phyloP scores from a whole-genome alignment of 2,113 vertebrate species.

The Balaenoptera acutorostrata region DNA sequence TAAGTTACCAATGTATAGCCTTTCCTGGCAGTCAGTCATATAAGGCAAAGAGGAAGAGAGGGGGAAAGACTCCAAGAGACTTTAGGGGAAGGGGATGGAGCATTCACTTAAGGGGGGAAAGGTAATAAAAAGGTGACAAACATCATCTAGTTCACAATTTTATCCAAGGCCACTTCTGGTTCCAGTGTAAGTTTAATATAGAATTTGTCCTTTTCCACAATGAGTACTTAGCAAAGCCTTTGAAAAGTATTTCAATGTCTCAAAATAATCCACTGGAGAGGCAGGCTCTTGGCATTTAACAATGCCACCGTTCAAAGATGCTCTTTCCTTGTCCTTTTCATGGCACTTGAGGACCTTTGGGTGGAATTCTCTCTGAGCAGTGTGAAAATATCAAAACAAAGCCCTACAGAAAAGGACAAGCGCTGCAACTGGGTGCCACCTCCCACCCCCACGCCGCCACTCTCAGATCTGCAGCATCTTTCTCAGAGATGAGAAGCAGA shows the following conservation, averaged over 20 bases:
- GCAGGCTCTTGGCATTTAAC: slow-evolving; percentile 70
- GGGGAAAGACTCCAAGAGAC: not conserved
- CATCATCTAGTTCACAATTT: not conserved
- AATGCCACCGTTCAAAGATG: slow-evolving; percentile 40
- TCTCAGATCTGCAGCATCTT: not conserved
- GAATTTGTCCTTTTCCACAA: slow-evolving; percentile 66
- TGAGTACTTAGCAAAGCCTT: slow-evolving; percentile 61
- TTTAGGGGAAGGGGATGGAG: too few relatives aligned
- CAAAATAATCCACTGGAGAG: slow-evolving; percentile 65
- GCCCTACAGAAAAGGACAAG: not conserved
- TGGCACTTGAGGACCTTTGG: slow-evolving; percentile 49
- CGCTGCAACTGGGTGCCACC: not conserved
- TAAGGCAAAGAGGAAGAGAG: not conserved
- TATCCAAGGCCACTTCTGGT: slow-evolving; percentile 20
- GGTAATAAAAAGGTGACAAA: not conserved
- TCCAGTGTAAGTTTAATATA: slow-evolving; percentile 53
- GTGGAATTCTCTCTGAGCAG: slow-evolving; percentile 33
- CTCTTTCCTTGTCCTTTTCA: slow-evolving; percentile 65
- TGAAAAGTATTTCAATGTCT: slow-evolving; percentile 65
- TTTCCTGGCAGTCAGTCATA: not conserved
- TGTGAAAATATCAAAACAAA: slow-evolving; percentile 67
- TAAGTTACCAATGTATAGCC: not conserved
- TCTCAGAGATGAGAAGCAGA: not conserved
- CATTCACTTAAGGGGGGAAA: not conserved
- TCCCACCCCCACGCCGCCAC: not conserved